Percentiles rank a stretch among this genome's conserved stretches.
Conservation (phyloP, 2,113 vertebrate genomes). For the Heliornis fulica region DNA sequence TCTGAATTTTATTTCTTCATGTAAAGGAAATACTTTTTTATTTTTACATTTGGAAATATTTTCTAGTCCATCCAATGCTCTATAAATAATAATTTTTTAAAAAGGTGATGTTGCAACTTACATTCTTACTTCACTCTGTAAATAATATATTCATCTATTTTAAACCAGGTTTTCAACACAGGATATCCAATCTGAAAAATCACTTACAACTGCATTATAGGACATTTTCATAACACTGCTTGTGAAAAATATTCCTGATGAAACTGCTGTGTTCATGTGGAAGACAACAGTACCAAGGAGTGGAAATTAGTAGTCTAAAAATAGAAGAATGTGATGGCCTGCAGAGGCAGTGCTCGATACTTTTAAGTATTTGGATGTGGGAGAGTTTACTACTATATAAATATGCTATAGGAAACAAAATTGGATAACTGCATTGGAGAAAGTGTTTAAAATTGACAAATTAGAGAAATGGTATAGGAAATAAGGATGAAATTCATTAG, state of each 20-base stretch:
- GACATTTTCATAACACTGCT: neutral
- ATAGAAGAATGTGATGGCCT: fast-evolving
- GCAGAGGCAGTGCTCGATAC: neutral
- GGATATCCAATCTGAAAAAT: neutral
- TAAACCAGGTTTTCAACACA: neutral
- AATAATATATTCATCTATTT: neutral
- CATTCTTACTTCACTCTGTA: neutral
- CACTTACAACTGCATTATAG: neutral
- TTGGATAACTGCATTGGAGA: neutral
- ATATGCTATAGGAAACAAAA: neutral
- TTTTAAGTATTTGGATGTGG: neutral
- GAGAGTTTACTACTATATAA: neutral
- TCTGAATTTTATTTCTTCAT: neutral
- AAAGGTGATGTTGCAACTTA: neutral
- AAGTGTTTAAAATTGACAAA: neutral
- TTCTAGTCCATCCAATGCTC: neutral
- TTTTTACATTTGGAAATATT: neutral
- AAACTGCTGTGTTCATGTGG: neutral
- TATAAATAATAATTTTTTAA: too few species aligned
- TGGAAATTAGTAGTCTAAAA: neutral
- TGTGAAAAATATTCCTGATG: neutral
- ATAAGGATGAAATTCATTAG: neutral
- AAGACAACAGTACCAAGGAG: fast-evolving
- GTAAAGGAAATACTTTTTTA: neutral
- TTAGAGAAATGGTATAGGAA: neutral